Percentiles rank a stretch among this genome's conserved stretches.
Evolutionary conservation across 2,797 vertebrate species (phyloP).

Genomic region (Coracias cyanogaster): DNA sequence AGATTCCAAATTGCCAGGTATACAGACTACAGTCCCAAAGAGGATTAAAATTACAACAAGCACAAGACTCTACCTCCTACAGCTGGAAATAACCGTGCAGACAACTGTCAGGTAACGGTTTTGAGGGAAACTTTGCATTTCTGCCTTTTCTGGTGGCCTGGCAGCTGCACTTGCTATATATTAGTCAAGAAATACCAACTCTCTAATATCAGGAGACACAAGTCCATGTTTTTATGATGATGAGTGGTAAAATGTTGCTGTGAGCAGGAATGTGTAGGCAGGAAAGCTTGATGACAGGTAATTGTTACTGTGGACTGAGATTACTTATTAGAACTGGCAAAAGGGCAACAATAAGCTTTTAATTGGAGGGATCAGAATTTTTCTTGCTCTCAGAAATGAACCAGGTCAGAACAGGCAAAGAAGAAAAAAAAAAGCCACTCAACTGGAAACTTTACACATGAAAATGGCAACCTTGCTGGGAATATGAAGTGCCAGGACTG

Average conservation of each 20-base stretch:
- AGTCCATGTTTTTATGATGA: background rate
- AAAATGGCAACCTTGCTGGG: background rate
- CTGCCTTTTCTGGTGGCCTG: background rate
- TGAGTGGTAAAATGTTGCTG: background rate
- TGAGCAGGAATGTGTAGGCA: background rate
- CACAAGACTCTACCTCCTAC: background rate
- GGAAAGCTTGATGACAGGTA: background rate
- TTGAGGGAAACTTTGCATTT: background rate
- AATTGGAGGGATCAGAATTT: slow-evolving; percentile 12
- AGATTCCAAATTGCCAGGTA: background rate
- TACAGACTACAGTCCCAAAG: too few species aligned
- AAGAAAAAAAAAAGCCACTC: background rate
- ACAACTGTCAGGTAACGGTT: background rate
- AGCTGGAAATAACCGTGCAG: background rate
- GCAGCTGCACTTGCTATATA: background rate
- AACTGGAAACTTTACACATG: background rate
- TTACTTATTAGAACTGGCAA: slow-evolving; percentile 24
- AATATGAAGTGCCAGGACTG: background rate
- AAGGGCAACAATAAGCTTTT: slow-evolving; percentile 7
- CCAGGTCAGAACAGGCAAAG: background rate
- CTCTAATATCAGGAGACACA: background rate
- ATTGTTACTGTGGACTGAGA: background rate
- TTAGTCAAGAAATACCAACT: background rate
- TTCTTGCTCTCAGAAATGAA: background rate
- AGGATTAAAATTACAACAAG: background rate